Conservation (phyloP, 2,888 invertebrate genomes). For the Perithous albicinctus region DNA sequence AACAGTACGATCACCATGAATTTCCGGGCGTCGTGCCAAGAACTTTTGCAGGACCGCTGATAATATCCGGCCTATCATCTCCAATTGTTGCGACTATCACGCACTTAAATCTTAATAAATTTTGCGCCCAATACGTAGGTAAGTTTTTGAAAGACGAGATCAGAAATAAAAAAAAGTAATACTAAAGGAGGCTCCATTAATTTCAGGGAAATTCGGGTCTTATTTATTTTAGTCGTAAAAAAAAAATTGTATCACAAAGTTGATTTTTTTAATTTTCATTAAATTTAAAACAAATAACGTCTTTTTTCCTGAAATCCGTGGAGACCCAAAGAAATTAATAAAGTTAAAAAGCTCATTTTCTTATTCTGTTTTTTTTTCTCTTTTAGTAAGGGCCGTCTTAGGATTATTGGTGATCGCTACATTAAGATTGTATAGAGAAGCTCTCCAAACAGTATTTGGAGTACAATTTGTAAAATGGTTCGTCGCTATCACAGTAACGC, state of each 20-base stretch:
- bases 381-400: slow-evolving; percentile 92
- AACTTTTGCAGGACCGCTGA: slow-evolving; percentile 96
- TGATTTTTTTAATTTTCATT: too few relatives aligned
- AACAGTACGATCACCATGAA: slow-evolving; percentile 98
- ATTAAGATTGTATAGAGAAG: slow-evolving; percentile 90
- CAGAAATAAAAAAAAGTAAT: background rate
- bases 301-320: background rate
- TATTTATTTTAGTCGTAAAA: too few relatives aligned
- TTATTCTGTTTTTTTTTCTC: slow-evolving; percentile 69
- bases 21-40: slow-evolving; percentile 99
- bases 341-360: too few relatives aligned
- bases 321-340: slow-evolving; percentile 14
- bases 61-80: slow-evolving; percentile 91
- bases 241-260: too few relatives aligned
- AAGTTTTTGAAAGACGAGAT: slow-evolving; percentile 77
- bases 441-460: slow-evolving; percentile 92
- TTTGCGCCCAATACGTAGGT: slow-evolving; percentile 96
- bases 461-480: slow-evolving; percentile 92
- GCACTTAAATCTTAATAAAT: slow-evolving; percentile 91
- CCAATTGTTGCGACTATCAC: slow-evolving; percentile 91
- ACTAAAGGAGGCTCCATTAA: too few relatives aligned
- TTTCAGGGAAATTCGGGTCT: too few relatives aligned
- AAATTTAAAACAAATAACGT: too few relatives aligned
- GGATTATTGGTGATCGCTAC: slow-evolving; percentile 91
- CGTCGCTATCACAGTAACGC: slow-evolving; percentile 93